Evolutionary conservation across 2,888 invertebrate genomes (phyloP).

Genomic region (Colostygia pectinataria): DNA sequence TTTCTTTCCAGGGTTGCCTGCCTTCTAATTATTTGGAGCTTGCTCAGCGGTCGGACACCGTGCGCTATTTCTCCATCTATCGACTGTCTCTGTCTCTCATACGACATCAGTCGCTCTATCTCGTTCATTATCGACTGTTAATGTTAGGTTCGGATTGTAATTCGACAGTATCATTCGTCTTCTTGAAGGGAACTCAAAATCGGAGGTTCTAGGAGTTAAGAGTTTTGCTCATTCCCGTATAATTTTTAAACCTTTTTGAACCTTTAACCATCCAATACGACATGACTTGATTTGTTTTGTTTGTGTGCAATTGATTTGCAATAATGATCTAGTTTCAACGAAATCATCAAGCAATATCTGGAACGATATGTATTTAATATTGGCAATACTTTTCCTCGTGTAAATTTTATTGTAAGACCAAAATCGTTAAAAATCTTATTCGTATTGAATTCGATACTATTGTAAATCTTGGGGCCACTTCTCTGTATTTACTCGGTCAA

Average conservation of each 20-base stretch:
- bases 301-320: conserved; percentile 49
- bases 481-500: conserved; percentile 32
- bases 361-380: conserved; percentile 46
- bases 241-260: conserved; percentile 40
- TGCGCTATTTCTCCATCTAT: conserved; percentile 58
- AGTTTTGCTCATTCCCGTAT: conserved; percentile 55
- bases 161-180: conserved; percentile 42
- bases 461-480: conserved; percentile 40
- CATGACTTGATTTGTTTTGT: conserved; percentile 58
- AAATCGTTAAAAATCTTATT: conserved; percentile 19
- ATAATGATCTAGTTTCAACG: conserved; percentile 59
- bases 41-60: conserved; percentile 47
- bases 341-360: conserved; percentile 75
- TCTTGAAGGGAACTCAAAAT: conserved; percentile 42
- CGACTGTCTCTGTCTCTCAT: conserved; percentile 73
- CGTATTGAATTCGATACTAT: conserved; percentile 23
- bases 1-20: conserved; percentile 52
- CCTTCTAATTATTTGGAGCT: conserved; percentile 56
- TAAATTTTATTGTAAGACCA: conserved; percentile 22
- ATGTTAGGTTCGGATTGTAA: conserved; percentile 49
- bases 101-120: conserved; percentile 61
- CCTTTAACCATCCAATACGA: conserved; percentile 68
- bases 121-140: conserved; percentile 62
- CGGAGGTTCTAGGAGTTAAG: conserved; percentile 32
- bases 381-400: conserved; percentile 38